Evolutionary conservation across 2,888 invertebrate species (phyloP), one percentile per base, ranked within the genome.

Genomic region (Toxonevra muliebris): DNA sequence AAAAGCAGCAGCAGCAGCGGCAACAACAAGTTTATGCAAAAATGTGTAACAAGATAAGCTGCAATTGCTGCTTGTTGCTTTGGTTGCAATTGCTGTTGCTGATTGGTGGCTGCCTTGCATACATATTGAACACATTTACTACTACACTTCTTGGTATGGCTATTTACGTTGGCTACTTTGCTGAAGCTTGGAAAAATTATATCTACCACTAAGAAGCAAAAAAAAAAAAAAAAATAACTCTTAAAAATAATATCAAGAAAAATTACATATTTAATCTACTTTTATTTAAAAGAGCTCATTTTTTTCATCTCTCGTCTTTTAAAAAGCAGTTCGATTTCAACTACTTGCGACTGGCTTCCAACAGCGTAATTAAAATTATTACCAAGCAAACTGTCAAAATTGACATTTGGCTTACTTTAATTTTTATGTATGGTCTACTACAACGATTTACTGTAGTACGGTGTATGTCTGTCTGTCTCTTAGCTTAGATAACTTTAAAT

Each of bases 311-410:
- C 30, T 30, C 30, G 30, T 30, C 30, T 30, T 30, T 7, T 7
- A 7, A n/a, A n/a, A n/a, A 30, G 30, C 30, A 30, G 1, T 13
- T 43, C 50, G 15, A 12, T 17, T 10, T 20, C 15, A 41, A 58
- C 17, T 42, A 42, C 45, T 43, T 19, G 13, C 17, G 30, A 7
- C 30, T 66, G 71, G 73, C 71, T 70, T 66, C 71, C 73, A 71
- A 65, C 73, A 68, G 74, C 67, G 71, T 75, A 77, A 80, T 81
- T 77, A 76, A 79, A 79, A 73, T 77, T 79, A 80, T 81, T 80
- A 76, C 76, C 82, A 76, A 80, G 81, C 77, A 77, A 80, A 71
- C 78, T 82, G 81, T 79, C 80, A 79, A 75, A 73, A 71, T 69
- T 74, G 71, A 74, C 74, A 74, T 67, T 71, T 69, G 68, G 68